These are phyloP conservation scores for Leptinotarsa rubiginosa DNA, from an alignment of 2,888 invertebrate genomes.

Conservation along the genomic window DNA sequence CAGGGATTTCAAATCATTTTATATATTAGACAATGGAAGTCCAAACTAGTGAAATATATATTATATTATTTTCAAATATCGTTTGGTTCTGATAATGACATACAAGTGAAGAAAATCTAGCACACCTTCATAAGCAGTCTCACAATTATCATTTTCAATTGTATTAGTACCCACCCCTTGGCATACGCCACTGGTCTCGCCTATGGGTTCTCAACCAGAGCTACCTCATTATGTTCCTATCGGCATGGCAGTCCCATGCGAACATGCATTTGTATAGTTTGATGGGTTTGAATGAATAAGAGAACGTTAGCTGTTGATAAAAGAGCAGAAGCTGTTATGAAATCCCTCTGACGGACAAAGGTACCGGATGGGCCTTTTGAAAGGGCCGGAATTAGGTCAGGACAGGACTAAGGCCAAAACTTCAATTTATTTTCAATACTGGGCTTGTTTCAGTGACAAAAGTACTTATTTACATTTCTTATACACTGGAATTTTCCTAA, in stretches of 20 bases:
- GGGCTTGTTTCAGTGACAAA: no score
- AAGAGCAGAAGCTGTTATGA: constrained; percentile 21
- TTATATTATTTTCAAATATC: no score
- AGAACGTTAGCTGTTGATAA: constrained; percentile 16
- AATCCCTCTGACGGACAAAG: constrained; percentile 25
- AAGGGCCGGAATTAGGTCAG: constrained; percentile 5
- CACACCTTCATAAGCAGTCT: no score
- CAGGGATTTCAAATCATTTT: no score
- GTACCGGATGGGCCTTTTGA: constrained; percentile 18
- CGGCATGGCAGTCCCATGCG: not conserved
- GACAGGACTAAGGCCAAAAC: not conserved
- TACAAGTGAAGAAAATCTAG: no score
- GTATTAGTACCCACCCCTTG: not conserved
- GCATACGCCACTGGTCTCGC: constrained; percentile 11
- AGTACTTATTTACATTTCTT: no score
- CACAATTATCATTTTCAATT: no score
- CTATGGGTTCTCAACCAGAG: not conserved
- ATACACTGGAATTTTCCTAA: no score
- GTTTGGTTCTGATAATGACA: no score
- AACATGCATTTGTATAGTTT: not conserved
- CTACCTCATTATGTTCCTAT: constrained; percentile 4
- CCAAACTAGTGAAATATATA: no score
- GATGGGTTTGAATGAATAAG: not conserved
- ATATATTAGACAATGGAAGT: no score
- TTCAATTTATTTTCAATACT: not conserved